phyloP scores from a whole-genome alignment of 2,797 vertebrate species.

The Malacoctenus gilli region DNA sequence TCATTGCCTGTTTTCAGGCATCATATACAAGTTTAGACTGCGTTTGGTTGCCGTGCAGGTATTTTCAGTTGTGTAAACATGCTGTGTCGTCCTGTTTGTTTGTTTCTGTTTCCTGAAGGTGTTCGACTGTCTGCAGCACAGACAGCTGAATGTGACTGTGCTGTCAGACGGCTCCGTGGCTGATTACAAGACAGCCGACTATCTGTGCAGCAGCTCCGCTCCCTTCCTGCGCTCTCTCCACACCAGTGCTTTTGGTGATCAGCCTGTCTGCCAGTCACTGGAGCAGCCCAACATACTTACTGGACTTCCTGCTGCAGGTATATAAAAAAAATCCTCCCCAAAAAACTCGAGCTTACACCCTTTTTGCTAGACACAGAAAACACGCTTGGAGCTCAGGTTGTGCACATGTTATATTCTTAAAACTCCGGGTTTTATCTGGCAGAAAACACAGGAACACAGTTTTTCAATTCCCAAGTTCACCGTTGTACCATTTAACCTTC shows the following conservation, averaged over 20 bases:
- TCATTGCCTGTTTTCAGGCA: too few species aligned
- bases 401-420: too few species aligned
- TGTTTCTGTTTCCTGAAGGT: slow-evolving; percentile 77
- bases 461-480: too few species aligned
- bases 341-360: too few species aligned
- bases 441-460: too few species aligned
- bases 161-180: slow-evolving; percentile 88
- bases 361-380: not conserved
- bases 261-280: slow-evolving; percentile 80
- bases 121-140: slow-evolving; percentile 82
- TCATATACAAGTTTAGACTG: too few species aligned
- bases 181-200: slow-evolving; percentile 89
- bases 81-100: not conserved
- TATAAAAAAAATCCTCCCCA: not conserved
- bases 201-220: slow-evolving; percentile 76
- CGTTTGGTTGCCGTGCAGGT: not conserved
- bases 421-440: too few species aligned
- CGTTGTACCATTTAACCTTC: too few species aligned
- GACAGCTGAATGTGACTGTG: slow-evolving; percentile 84
- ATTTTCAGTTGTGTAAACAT: not conserved
- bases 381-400: too few species aligned
- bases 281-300: slow-evolving; percentile 93
- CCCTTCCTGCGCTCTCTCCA: slow-evolving; percentile 91
- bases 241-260: slow-evolving; percentile 76
- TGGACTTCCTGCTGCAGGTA: slow-evolving; percentile 93